Evolutionary conservation across 1,140 invertebrate genomes (phyloP).

Genomic region (Sipha flava): DNA sequence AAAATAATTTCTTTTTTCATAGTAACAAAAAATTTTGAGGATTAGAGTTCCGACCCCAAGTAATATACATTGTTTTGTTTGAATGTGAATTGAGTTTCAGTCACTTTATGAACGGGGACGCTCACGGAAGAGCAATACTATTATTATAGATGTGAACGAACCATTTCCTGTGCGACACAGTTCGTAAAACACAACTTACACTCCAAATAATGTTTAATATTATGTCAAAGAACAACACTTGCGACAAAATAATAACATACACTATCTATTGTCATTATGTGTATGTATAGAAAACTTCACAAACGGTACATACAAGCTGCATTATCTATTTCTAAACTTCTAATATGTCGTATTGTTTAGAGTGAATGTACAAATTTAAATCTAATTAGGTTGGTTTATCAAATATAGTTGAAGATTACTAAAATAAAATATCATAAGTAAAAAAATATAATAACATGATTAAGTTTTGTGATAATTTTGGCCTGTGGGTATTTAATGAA

Average conservation of each 20-base stretch:
- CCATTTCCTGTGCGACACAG: slow-evolving; percentile 23
- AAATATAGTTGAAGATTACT: too few species aligned
- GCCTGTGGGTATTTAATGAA: too few species aligned
- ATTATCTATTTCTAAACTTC: not conserved
- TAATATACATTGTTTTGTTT: not conserved
- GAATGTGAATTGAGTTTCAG: slow-evolving; percentile 5
- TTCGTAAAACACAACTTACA: slow-evolving; percentile 2
- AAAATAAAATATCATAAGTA: too few species aligned
- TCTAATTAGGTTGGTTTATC: too few species aligned
- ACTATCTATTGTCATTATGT: not conserved
- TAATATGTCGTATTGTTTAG: not conserved
- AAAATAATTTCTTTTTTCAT: too few species aligned
- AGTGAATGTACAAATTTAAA: not conserved
- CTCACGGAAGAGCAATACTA: slow-evolving; percentile 2
- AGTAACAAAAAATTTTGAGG: not conserved
- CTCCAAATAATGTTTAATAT: slow-evolving; percentile 1
- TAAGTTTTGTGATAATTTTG: too few species aligned
- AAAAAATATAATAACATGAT: too few species aligned
- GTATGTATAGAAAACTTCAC: not conserved
- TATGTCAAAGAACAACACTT: not conserved
- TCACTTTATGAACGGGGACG: not conserved
- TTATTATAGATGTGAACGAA: slow-evolving; percentile 29
- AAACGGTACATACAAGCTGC: not conserved
- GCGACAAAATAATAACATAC: not conserved
- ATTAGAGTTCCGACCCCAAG: not conserved